Conservation (phyloP, 2,797 vertebrate species). For the Danio choprae region DNA sequence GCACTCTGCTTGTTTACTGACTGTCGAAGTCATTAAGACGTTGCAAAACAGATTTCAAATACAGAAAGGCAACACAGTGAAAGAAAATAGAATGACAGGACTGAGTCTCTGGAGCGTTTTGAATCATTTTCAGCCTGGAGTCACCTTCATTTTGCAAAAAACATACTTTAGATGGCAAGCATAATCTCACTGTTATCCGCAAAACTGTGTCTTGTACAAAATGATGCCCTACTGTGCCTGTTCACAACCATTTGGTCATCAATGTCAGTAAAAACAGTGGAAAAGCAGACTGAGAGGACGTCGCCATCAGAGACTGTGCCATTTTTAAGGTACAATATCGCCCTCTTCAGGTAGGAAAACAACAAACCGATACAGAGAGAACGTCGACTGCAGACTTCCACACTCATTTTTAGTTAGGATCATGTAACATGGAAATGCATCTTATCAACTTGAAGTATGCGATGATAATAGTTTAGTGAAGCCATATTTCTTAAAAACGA, state of each 20-base stretch:
- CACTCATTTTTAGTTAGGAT: not conserved
- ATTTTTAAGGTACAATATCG: conserved; percentile 67
- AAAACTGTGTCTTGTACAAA: conserved; percentile 48
- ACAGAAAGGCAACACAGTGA: not conserved
- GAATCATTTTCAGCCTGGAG: conserved; percentile 33
- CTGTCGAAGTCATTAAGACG: not conserved
- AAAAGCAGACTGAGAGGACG: conserved; percentile 19
- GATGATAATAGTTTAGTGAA: conserved; percentile 16
- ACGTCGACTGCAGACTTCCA: not conserved
- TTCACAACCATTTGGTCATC: conserved; percentile 54
- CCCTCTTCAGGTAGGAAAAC: conserved; percentile 73
- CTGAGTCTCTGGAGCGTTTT: not conserved
- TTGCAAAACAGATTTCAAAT: conserved; percentile 19
- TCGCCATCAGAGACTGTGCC: not conserved
- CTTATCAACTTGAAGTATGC: conserved; percentile 1
- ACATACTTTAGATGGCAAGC: conserved; percentile 52
- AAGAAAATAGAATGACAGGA: conserved; percentile 10
- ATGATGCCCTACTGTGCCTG: conserved; percentile 49
- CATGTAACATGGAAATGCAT: not conserved
- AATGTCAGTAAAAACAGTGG: conserved; percentile 49
- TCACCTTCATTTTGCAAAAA: conserved; percentile 40
- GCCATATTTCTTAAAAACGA: conserved; percentile 26
- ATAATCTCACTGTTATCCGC: conserved; percentile 57
- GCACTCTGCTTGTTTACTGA: conserved; percentile 13
- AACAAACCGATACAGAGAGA: not conserved